phyloP scores from a whole-genome alignment of 2,113 vertebrate genomes.

The Ceyx margarethae region DNA sequence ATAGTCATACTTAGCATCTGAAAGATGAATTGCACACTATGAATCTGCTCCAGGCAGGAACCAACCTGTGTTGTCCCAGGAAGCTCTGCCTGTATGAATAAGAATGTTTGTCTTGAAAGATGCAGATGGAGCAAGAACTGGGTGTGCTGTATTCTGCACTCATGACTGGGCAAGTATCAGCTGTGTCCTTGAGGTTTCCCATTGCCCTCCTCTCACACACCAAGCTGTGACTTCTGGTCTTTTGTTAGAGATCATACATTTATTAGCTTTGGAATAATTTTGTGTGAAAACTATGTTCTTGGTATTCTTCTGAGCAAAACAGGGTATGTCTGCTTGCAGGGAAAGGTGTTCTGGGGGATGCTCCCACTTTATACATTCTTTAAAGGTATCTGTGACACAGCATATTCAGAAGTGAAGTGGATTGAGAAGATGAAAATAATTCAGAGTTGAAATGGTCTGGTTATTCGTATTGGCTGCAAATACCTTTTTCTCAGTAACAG shows the following conservation, averaged over 20 bases:
- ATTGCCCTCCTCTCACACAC: background rate
- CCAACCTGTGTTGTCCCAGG: background rate
- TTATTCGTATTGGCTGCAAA: background rate
- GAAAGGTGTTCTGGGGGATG: too few relatives aligned
- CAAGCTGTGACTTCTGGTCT: background rate
- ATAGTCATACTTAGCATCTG: background rate
- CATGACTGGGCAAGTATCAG: background rate
- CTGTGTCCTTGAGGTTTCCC: background rate
- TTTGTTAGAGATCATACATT: background rate
- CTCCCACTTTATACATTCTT: fast-evolving
- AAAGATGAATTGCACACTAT: background rate
- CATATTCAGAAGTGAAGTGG: background rate
- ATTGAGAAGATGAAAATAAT: background rate
- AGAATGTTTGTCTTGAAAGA: background rate
- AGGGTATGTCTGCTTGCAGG: fast-evolving
- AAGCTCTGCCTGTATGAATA: background rate
- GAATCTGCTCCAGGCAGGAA: background rate
- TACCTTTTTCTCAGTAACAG: background rate
- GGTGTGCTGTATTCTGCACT: background rate
- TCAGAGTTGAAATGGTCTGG: background rate
- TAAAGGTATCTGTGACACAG: background rate
- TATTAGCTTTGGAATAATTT: background rate
- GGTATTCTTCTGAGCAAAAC: background rate
- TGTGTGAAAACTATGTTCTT: background rate
- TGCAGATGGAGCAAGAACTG: background rate